Percentiles rank a stretch among this genome's conserved stretches.
Conservation (phyloP, 2,888 invertebrate species). For the Brachylomia viminalis region DNA sequence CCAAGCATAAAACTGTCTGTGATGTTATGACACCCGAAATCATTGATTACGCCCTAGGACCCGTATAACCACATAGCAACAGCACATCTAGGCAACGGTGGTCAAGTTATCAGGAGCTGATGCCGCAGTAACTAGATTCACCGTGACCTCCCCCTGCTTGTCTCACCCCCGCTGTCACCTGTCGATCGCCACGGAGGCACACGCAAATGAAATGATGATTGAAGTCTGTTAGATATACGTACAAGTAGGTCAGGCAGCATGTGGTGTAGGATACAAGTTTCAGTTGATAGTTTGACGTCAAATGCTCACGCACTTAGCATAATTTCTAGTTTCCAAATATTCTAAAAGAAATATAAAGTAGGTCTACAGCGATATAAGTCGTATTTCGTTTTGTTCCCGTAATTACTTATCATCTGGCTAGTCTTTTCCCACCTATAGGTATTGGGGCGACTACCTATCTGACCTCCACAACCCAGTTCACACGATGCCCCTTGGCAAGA, state of each 20-base stretch:
- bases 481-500: no score
- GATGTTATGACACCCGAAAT: neutral
- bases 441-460: no score
- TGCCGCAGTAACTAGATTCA: constrained; percentile 26
- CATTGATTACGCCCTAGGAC: neutral
- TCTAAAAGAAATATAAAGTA: neutral
- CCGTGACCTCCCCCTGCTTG: neutral
- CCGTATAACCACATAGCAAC: neutral
- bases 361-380: no score
- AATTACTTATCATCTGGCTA: no score
- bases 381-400: no score
- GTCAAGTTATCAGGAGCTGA: constrained; percentile 27
- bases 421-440: no score
- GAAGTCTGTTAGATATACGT: constrained; percentile 39
- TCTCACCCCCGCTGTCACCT: neutral
- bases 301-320: neutral
- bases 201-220: constrained; percentile 47
- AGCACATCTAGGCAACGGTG: constrained; percentile 4
- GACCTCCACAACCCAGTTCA: no score
- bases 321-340: neutral
- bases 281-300: neutral
- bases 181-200: neutral
- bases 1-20: neutral
- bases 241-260: constrained; percentile 13
- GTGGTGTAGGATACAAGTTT: neutral